Percentiles rank a stretch among this genome's conserved stretches.
These are phyloP conservation scores for Lampropteryx suffumata DNA, from an alignment of 2,888 invertebrate genomes.

Conservation along the genomic window DNA sequence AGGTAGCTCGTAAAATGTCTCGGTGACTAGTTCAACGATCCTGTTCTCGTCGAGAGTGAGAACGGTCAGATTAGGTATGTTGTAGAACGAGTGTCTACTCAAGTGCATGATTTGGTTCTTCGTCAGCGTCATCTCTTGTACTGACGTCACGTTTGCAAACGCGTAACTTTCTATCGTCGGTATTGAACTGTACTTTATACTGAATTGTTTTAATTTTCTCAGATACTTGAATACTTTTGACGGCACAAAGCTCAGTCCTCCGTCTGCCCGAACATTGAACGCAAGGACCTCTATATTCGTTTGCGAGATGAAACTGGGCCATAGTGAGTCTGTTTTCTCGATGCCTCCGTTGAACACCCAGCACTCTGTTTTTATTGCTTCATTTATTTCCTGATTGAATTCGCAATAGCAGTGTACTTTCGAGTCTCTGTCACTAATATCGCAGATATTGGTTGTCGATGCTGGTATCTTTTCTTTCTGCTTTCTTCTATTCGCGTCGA, in stretches of 20 bases:
- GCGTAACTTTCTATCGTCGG: conserved; percentile 87
- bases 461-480: conserved; percentile 67
- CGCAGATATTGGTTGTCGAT: conserved; percentile 78
- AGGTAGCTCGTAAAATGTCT: conserved; percentile 89
- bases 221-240: conserved; percentile 87
- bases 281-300: conserved; percentile 86
- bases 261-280: conserved; percentile 87
- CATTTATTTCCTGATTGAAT: conserved; percentile 75
- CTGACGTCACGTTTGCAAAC: conserved; percentile 88
- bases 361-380: conserved; percentile 89
- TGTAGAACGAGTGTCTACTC: conserved; percentile 87
- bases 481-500: conserved; percentile 72
- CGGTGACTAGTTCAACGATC: conserved; percentile 88
- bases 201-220: conserved; percentile 85
- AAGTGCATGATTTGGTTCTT: conserved; percentile 87
- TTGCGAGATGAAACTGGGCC: conserved; percentile 89
- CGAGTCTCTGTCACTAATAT: conserved; percentile 78
- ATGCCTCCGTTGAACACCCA: conserved; percentile 88
- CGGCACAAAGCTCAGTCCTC: conserved; percentile 87
- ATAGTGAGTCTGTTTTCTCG: conserved; percentile 86
- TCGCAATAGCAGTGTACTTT: conserved; percentile 88
- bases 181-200: conserved; percentile 88
- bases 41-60: conserved; percentile 89
- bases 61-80: conserved; percentile 86
- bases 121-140: conserved; percentile 87